These are phyloP conservation scores for Leptonema lineaticorne DNA, from an alignment of 1,140 invertebrate species.

Conservation along the genomic window DNA sequence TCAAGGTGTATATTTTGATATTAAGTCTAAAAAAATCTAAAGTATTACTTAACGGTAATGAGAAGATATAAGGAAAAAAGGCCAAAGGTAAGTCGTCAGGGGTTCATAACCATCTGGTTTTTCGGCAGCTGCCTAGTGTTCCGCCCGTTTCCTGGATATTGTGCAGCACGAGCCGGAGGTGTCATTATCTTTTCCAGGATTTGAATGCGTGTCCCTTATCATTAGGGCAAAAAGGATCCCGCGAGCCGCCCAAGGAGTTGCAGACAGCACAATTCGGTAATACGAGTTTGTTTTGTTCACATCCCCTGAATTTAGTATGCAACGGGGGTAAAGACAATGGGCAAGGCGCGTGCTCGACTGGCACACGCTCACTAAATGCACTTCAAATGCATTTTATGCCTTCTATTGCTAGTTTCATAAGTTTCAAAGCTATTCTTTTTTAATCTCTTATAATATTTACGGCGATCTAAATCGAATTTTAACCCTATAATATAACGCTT, in stretches of 20 bases:
- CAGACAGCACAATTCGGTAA: constrained; percentile 8
- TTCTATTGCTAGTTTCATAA: not conserved
- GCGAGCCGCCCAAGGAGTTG: constrained; percentile 27
- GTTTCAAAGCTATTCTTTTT: too few relatives aligned
- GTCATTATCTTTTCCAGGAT: constrained; percentile 32
- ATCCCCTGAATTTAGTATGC: constrained; percentile 8
- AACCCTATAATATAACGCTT: too few relatives aligned
- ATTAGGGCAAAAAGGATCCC: constrained; percentile 31
- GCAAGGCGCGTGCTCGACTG: not conserved
- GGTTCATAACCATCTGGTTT: constrained; percentile 20
- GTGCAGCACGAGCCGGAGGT: constrained; percentile 27
- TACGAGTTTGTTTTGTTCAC: constrained; percentile 22
- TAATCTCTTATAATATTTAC: too few relatives aligned
- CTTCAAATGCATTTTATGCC: constrained; percentile 11
- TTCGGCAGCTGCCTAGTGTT: constrained; percentile 28
- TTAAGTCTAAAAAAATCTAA: not conserved
- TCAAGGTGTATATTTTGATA: not conserved
- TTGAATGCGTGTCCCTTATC: constrained; percentile 42
- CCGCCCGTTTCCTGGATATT: constrained; percentile 42
- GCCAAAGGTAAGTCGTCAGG: not conserved
- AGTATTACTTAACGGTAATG: constrained; percentile 21
- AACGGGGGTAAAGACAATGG: constrained; percentile 26
- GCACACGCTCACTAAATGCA: constrained; percentile 5
- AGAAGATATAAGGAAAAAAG: not conserved
- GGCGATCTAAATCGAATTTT: too few relatives aligned